Conservation (phyloP, 1,140 invertebrate species). For the Ips typographus region DNA sequence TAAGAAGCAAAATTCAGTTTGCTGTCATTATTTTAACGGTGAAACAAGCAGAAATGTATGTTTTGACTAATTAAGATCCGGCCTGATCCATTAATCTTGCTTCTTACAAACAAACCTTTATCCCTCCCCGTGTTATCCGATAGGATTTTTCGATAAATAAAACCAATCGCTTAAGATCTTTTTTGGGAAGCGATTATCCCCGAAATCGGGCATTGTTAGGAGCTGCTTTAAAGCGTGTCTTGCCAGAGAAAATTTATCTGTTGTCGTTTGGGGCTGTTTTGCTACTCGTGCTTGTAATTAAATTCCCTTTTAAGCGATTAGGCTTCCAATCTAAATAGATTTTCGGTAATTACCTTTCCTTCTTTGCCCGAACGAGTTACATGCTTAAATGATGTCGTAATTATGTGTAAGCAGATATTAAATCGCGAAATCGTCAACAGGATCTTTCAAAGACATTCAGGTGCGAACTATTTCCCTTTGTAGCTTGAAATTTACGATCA, state of each 20-base stretch:
- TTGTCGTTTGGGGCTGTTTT: neutral
- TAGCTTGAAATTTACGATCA: too few species aligned
- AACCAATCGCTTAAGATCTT: slow-evolving; percentile 6
- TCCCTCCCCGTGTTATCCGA: neutral
- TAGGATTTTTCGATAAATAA: slow-evolving; percentile 3
- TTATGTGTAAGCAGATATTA: too few species aligned
- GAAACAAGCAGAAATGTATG: slow-evolving; percentile 1
- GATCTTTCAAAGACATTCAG: too few species aligned
- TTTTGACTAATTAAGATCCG: slow-evolving; percentile 3
- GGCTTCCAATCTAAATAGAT: neutral
- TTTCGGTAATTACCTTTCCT: neutral
- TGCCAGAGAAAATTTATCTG: neutral
- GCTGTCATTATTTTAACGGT: too few species aligned
- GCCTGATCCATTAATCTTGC: neutral
- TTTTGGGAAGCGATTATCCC: slow-evolving; percentile 1
- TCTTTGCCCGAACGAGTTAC: too few species aligned
- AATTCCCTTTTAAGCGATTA: slow-evolving; percentile 2
- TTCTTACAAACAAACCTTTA: slow-evolving; percentile 2
- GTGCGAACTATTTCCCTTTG: too few species aligned
- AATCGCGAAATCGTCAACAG: too few species aligned
- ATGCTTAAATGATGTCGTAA: too few species aligned
- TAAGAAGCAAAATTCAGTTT: too few species aligned
- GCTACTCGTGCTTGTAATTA: neutral
- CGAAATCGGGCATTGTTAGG: slow-evolving; percentile 5
- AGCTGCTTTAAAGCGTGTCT: neutral